A percentile compares a stretch with the other conserved stretches of the same genome.
phyloP scores from a whole-genome alignment of 1,140 invertebrate species.

The Zaprionus ghesquierei region DNA sequence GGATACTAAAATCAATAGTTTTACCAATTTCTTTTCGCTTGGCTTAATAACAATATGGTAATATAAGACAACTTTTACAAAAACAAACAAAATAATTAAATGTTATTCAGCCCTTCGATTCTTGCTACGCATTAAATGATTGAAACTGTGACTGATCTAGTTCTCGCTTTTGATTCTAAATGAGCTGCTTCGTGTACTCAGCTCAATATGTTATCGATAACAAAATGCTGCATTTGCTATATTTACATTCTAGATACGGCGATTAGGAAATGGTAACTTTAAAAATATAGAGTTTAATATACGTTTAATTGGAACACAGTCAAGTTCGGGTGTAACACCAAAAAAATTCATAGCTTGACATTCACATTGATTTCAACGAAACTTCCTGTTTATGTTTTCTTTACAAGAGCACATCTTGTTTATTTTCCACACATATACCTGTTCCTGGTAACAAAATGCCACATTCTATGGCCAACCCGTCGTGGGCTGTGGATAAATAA shows the following conservation, averaged over 20 bases:
- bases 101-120: not conserved
- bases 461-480: conserved; percentile 17
- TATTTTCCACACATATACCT: conserved; percentile 1
- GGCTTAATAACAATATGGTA: not conserved
- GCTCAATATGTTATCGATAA: not conserved
- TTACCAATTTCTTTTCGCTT: not conserved
- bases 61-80: not conserved
- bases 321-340: not conserved
- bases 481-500: conserved; percentile 50
- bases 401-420: not conserved
- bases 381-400: conserved; percentile 25
- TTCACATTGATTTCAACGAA: conserved; percentile 1
- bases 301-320: not conserved
- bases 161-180: not conserved
- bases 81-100: not conserved
- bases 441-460: conserved; percentile 35
- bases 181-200: not conserved
- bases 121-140: too few relatives aligned
- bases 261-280: not conserved
- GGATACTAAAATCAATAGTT: too few relatives aligned
- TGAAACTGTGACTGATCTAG: not conserved
- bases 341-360: not conserved
- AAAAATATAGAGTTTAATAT: not conserved
- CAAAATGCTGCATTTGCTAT: not conserved
- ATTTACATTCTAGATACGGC: not conserved